phyloP scores from a whole-genome alignment of 2,113 vertebrate species.

The Eurypyga helias region DNA sequence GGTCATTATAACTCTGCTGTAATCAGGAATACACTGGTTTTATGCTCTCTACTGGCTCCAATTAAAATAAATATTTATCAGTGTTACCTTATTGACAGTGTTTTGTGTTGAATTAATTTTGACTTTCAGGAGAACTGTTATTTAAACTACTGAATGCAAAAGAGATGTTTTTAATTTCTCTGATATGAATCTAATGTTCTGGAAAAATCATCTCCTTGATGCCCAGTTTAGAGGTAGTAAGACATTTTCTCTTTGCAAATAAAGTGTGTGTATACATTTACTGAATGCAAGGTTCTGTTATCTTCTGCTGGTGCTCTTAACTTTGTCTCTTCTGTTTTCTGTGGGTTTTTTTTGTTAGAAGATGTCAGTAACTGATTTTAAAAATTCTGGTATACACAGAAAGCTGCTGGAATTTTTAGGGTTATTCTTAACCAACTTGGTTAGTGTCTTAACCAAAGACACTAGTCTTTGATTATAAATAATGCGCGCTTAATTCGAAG shows the following conservation, averaged over 20 bases:
- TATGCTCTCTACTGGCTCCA: neutral
- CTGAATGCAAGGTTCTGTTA: neutral
- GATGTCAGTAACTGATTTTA: neutral
- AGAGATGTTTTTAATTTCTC: neutral
- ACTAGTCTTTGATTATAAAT: neutral
- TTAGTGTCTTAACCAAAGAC: too few species aligned
- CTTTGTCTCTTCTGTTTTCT: neutral
- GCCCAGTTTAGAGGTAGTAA: neutral
- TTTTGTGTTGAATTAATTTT: neutral
- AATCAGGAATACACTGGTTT: neutral
- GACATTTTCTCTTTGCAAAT: neutral
- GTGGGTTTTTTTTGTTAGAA: neutral
- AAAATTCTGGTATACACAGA: neutral
- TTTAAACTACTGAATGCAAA: neutral
- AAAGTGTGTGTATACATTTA: neutral
- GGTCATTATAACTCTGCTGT: neutral
- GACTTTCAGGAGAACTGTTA: neutral
- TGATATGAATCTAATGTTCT: neutral
- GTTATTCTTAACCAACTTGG: neutral
- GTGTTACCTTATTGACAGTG: neutral
- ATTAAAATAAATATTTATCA: neutral
- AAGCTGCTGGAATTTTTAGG: neutral
- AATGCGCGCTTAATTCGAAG: neutral
- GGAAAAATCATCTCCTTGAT: neutral
- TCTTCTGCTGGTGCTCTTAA: neutral